phyloP scores from a whole-genome alignment of 1,140 invertebrate genomes.

The Brachionus calyciflorus region DNA sequence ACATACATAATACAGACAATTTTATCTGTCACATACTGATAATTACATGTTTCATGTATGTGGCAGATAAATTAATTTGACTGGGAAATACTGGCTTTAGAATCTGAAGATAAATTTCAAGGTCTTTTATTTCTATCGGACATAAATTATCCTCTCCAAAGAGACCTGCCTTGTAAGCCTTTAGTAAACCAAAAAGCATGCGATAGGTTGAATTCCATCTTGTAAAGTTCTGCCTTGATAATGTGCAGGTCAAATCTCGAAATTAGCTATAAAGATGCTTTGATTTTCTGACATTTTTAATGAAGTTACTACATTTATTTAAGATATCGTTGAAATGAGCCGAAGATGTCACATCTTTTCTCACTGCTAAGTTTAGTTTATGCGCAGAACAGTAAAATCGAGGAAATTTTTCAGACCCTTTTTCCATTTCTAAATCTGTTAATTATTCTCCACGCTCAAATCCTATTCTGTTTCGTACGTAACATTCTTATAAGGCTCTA shows the following conservation, averaged over 20 bases:
- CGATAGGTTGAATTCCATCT: constrained; percentile 9
- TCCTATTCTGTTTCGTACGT: background rate
- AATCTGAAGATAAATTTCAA: constrained; percentile 22
- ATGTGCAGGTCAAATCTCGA: background rate
- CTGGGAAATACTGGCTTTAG: background rate
- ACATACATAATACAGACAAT: too few species aligned
- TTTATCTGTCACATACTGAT: too few species aligned
- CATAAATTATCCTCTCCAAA: background rate
- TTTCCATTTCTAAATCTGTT: background rate
- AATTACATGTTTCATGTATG: too few species aligned
- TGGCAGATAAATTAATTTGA: too few species aligned
- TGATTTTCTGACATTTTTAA: constrained; percentile 6
- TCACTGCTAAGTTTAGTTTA: background rate
- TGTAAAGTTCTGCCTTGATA: background rate
- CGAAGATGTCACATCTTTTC: constrained; percentile 6
- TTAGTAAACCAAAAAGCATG: background rate
- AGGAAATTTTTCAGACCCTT: background rate
- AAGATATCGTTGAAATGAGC: background rate
- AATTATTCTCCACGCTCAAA: background rate
- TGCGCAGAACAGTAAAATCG: background rate
- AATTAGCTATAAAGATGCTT: background rate
- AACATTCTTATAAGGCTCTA: background rate
- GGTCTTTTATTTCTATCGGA: background rate
- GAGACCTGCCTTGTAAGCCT: background rate
- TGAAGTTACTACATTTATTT: background rate